Conservation (phyloP, 2,888 invertebrate genomes). For the Philonicus albiceps region DNA sequence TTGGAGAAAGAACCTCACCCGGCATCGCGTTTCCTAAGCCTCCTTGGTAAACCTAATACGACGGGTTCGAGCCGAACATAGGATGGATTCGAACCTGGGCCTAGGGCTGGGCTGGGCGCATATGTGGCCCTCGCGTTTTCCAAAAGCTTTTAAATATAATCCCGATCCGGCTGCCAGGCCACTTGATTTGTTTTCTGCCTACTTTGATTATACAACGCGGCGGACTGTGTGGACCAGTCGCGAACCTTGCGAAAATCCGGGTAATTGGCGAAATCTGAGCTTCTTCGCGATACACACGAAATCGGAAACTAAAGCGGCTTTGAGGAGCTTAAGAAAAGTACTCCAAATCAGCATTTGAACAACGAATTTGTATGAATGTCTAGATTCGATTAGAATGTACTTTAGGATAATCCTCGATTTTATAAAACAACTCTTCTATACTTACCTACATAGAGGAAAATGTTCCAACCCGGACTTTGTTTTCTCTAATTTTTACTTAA, state of each 20-base stretch:
- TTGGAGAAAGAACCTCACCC: not conserved
- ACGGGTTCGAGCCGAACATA: not conserved
- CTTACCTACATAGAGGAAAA: too few species aligned
- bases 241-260: not conserved
- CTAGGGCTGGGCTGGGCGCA: not conserved
- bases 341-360: not conserved
- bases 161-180: not conserved
- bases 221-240: not conserved
- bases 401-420: too few species aligned
- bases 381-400: too few species aligned
- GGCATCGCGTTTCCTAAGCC: constrained; percentile 22
- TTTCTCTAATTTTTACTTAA: too few species aligned
- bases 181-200: not conserved
- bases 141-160: not conserved
- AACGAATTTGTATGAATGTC: too few species aligned
- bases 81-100: too few species aligned
- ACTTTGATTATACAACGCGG: not conserved
- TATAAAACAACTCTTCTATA: too few species aligned
- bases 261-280: not conserved
- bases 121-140: not conserved
- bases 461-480: too few species aligned
- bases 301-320: not conserved
- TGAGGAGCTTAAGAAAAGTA: not conserved
- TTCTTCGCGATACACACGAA: not conserved
- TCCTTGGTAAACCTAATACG: constrained; percentile 16